Conservation (phyloP, 2,113 vertebrate species). For the Electrona antarctica region DNA sequence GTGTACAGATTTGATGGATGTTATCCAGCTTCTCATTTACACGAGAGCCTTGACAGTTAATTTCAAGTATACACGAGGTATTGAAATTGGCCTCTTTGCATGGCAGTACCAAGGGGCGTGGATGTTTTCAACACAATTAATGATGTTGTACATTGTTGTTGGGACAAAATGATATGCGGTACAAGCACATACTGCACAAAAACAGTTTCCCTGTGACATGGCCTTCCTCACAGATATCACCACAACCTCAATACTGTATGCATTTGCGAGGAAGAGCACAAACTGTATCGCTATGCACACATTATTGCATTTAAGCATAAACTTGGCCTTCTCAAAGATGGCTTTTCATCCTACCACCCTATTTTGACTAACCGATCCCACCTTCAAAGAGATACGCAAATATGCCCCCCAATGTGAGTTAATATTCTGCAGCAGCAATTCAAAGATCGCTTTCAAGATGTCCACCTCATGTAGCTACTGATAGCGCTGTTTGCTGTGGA, state of each 20-base stretch:
- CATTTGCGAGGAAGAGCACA: neutral
- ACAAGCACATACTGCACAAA: neutral
- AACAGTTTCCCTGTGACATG: neutral
- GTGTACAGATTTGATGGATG: slow-evolving; percentile 18
- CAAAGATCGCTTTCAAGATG: neutral
- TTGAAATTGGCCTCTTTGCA: slow-evolving; percentile 9
- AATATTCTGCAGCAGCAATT: neutral
- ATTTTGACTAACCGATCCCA: neutral
- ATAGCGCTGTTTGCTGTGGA: neutral
- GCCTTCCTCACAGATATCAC: neutral
- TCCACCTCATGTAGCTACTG: neutral
- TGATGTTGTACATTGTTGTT: no score
- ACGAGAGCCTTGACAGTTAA: neutral
- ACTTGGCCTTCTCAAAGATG: neutral
- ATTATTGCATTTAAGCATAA: neutral
- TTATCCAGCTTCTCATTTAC: slow-evolving; percentile 16
- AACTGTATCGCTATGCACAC: neutral
- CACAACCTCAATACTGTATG: neutral
- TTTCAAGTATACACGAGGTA: slow-evolving; percentile 22
- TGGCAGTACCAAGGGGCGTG: neutral
- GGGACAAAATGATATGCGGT: neutral
- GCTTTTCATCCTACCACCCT: no score
- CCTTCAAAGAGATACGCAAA: neutral
- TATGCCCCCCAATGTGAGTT: neutral
- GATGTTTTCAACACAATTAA: no score